Percentiles rank a stretch among this genome's conserved stretches.
Conservation (phyloP, 2,888 invertebrate species). For the Apamea monoglypha region DNA sequence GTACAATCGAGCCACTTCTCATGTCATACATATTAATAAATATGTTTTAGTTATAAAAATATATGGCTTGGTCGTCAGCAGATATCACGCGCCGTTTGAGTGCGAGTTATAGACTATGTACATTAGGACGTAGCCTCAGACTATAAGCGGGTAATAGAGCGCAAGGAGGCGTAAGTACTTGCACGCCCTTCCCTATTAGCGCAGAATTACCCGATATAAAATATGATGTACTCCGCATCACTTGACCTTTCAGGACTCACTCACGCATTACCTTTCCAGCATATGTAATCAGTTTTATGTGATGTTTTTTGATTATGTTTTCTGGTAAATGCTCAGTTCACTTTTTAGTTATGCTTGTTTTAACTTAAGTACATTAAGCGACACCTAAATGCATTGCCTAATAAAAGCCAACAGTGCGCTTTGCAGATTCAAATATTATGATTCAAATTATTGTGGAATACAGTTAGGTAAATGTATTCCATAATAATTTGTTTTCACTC, state of each 20-base stretch:
- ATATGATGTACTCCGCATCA: constrained; percentile 10
- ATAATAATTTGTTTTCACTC: too few relatives aligned
- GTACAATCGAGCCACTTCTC: constrained; percentile 29
- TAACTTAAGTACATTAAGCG: too few relatives aligned
- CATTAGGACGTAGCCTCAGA: constrained; percentile 54
- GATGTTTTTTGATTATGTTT: too few relatives aligned
- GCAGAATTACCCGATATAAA: constrained; percentile 30
- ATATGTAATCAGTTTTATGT: too few relatives aligned
- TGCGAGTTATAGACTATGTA: constrained; percentile 54
- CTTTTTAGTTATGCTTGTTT: too few relatives aligned
- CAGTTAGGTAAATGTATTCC: too few relatives aligned
- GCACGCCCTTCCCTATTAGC: constrained; percentile 30
- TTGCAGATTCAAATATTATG: too few relatives aligned
- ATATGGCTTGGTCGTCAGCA: constrained; percentile 20
- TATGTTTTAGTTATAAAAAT: constrained; percentile 44
- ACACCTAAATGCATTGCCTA: too few relatives aligned
- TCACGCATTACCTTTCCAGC: constrained; percentile 2
- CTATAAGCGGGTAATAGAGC: constrained; percentile 63
- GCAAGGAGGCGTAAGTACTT: constrained; percentile 38
- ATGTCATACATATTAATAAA: constrained; percentile 41
- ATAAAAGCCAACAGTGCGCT: too few relatives aligned
- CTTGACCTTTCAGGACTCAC: constrained; percentile 32
- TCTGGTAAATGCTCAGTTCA: too few relatives aligned
- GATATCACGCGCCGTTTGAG: constrained; percentile 60
- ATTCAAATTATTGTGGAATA: too few relatives aligned